Base-by-base conservation (phyloP, 2,113 vertebrate genomes). In the Seriola quinqueradiata region DNA sequence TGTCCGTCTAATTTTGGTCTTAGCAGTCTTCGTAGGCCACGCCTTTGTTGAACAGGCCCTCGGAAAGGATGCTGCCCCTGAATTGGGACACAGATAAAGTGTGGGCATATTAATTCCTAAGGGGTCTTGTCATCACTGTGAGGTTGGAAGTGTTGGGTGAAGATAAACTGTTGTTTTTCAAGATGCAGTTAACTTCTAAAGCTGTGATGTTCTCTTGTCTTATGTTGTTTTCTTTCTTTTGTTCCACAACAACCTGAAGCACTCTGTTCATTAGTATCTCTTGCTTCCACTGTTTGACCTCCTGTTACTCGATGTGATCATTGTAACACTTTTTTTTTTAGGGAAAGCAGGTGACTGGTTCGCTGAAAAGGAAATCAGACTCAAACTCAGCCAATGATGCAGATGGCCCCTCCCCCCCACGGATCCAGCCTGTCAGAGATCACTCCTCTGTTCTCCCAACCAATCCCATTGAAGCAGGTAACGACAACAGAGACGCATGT, bases 401-500 rank as follows among this genome's bases (percentile, higher is more conserved):
- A 54, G 85, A 92, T 0, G 94, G 90, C 32, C 87, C 84, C 72
- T 28, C 94, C 11, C 93, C 85, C 70, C 89, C 79, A 3, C 93
- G 70, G 84, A 94, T 94, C 89, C 83, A 85, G 25, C 88, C 93
- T 58, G 21, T 94, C 73, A 93, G 89, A 96, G 97, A 98, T 54
- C 92, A 82, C 2, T 19, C 85, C 61, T 86, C 93, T 1, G 63
- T 83, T 0, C 84, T 92, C 1, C 79, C 90, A 1, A 64, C 90
- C 84, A 92, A 89, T 70, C 89, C 92, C 2, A 17, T 85, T 8
- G 89, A 92, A 70, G 85, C 94, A 84, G 95, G 95, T 94, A 70
- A 87, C 87, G 0, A 13, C 55, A n/a, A 17, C 54, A 40, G 3
- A 66, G 10, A n/a, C 52, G 21, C 17, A 9, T 52, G 13, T 52